Evolutionary conservation across 1,140 invertebrate genomes (phyloP).

Genomic region (Drosophila pseudoobscura): DNA sequence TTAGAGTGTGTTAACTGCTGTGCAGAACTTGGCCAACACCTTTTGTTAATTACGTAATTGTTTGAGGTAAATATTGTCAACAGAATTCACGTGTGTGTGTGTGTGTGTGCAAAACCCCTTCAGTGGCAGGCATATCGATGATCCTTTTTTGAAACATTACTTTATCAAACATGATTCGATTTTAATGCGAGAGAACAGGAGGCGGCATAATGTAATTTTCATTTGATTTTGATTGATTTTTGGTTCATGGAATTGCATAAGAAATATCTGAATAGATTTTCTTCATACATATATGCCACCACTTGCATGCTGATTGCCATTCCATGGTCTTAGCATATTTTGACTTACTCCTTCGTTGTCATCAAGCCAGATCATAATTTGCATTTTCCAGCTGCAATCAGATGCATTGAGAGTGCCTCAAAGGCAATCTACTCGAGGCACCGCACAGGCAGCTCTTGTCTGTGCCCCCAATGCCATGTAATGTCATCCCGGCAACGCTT

Average conservation of each 20-base stretch:
- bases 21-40: conserved; percentile 57
- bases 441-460: background rate
- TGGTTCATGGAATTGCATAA: too few species aligned
- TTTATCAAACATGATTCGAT: too few species aligned
- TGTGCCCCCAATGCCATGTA: conserved; percentile 1
- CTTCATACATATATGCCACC: too few species aligned
- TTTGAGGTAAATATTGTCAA: conserved; percentile 56
- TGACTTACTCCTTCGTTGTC: conserved; percentile 10
- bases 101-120: conserved; percentile 8
- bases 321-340: too few species aligned
- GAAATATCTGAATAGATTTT: too few species aligned
- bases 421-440: conserved; percentile 30
- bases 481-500: conserved; percentile 19
- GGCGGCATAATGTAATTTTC: too few species aligned
- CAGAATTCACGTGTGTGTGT: conserved; percentile 5
- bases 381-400: conserved; percentile 28
- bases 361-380: conserved; percentile 15
- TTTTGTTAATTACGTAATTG: conserved; percentile 78
- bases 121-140: conserved; percentile 10
- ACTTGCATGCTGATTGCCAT: background rate
- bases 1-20: conserved; percentile 67
- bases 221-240: too few species aligned
- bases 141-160: background rate
- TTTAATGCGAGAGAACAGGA: too few species aligned
- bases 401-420: conserved; percentile 24